Conservation (phyloP, 2,888 invertebrate genomes). For the Metalampra italica region DNA sequence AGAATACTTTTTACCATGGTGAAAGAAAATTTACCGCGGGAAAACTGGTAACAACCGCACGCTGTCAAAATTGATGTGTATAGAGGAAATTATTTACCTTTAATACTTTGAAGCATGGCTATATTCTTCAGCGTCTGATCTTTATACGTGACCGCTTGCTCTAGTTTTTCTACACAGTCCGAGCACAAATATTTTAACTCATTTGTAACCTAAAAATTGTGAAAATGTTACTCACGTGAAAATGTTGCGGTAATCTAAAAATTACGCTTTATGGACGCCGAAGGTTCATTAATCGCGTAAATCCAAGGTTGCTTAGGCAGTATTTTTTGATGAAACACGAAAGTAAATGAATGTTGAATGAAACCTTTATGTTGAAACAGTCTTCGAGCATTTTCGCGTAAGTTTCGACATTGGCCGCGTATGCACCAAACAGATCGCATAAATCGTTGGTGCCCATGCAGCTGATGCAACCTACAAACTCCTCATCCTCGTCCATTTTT, state of each 20-base stretch:
- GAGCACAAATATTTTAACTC: conserved; percentile 59
- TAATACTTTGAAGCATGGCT: conserved; percentile 44
- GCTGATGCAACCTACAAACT: conserved; percentile 72
- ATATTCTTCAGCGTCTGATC: conserved; percentile 50
- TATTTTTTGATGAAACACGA: too few relatives aligned
- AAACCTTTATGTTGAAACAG: conserved; percentile 10
- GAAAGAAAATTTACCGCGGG: too few relatives aligned
- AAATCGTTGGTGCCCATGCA: conserved; percentile 69
- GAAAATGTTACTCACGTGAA: not conserved
- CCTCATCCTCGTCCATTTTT: conserved; percentile 63
- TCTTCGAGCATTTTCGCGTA: conserved; percentile 68
- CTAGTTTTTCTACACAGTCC: conserved; percentile 49
- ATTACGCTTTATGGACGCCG: too few relatives aligned
- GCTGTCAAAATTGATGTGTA: too few relatives aligned
- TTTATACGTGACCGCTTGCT: conserved; percentile 46
- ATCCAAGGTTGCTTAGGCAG: too few relatives aligned
- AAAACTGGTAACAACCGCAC: too few relatives aligned
- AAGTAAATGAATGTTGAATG: not conserved
- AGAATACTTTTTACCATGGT: too few relatives aligned
- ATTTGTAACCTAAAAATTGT: conserved; percentile 40
- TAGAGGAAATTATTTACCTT: conserved; percentile 30
- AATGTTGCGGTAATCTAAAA: not conserved
- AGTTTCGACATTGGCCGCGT: conserved; percentile 59
- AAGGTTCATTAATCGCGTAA: too few relatives aligned
- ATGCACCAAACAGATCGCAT: conserved; percentile 71